Conservation (phyloP, 1,140 invertebrate species). For the Aphelinus certus region DNA sequence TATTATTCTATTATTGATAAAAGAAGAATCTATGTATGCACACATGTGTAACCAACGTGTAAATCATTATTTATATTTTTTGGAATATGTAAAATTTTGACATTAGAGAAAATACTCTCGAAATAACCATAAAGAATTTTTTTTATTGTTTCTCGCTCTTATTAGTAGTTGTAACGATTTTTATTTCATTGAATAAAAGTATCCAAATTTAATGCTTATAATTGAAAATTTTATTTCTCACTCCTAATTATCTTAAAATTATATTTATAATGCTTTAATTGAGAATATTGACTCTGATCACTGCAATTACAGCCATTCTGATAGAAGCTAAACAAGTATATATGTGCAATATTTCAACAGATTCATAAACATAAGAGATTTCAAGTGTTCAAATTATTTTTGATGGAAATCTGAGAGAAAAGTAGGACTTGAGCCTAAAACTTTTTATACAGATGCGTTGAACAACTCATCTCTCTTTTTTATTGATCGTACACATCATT, state of each 20-base stretch:
- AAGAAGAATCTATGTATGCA: conserved; percentile 17
- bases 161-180: conserved; percentile 32
- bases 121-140: conserved; percentile 10
- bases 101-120: conserved; percentile 18
- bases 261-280: too few species aligned
- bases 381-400: too few species aligned
- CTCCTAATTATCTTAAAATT: not conserved
- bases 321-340: too few species aligned
- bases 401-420: too few species aligned
- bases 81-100: conserved; percentile 20
- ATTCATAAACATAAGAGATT: too few species aligned
- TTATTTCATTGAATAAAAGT: conserved; percentile 37
- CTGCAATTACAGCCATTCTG: too few species aligned
- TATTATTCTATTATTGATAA: conserved; percentile 9
- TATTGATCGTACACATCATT: too few species aligned
- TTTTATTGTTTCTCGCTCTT: conserved; percentile 28
- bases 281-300: too few species aligned
- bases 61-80: conserved; percentile 37
- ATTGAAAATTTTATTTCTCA: conserved; percentile 15
- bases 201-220: conserved; percentile 22
- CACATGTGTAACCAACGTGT: conserved; percentile 11
- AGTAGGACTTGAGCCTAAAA: too few species aligned
- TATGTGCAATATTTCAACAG: too few species aligned
- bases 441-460: too few species aligned
- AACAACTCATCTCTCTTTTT: too few species aligned